Evolutionary conservation across 1,140 invertebrate species (phyloP), one percentile per base, ranked within the genome.

Genomic region (Drosophila sturtevanti): DNA sequence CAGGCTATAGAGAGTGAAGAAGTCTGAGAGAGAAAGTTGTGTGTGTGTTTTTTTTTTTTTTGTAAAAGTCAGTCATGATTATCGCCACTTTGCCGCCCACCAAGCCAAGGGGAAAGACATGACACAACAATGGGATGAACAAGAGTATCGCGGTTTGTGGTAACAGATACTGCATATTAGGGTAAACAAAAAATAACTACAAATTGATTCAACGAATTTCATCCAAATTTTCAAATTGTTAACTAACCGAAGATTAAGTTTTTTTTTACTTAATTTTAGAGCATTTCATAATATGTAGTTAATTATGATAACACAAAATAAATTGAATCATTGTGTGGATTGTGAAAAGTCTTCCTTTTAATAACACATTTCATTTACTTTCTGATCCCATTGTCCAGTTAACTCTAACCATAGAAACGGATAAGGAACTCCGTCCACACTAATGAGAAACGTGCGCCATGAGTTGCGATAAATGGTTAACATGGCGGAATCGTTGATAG

Each of bases 31-130:
- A 65, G 12, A 56, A 55, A 54, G 65, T 48, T 60, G 71, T 51
- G n/a, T n/a, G n/a, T n/a, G n/a, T n/a, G n/a, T n/a, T n/a, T n/a
- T n/a, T n/a, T n/a, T n/a, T n/a, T n/a, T n/a, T 51, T 70, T 82
- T 79, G 82, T 79, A 76, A 22, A 84, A 82, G 84, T 87, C 82
- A 89, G 84, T 87, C 84, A 87, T 82, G 72, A 89, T 87, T 87
- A 87, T 84, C 76, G 79, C 62, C 84, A 89, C 79, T 89, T 82
- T 79, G 84, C 78, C 71, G 68, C 55, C 63, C 71, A 70, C 55
- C 63, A 66, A 56, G 52, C 67, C 55, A 71, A 37, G 67, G 58
- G 58, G 16, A 16, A 22, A 37, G 5, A 18, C 56, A 71, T 56
- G 14, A 9, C 41, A 2, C 14, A 48, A 48, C 41, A 62, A 62